Evolutionary conservation across 2,797 vertebrate genomes (phyloP).

Genomic region (Staurois parvus): DNA sequence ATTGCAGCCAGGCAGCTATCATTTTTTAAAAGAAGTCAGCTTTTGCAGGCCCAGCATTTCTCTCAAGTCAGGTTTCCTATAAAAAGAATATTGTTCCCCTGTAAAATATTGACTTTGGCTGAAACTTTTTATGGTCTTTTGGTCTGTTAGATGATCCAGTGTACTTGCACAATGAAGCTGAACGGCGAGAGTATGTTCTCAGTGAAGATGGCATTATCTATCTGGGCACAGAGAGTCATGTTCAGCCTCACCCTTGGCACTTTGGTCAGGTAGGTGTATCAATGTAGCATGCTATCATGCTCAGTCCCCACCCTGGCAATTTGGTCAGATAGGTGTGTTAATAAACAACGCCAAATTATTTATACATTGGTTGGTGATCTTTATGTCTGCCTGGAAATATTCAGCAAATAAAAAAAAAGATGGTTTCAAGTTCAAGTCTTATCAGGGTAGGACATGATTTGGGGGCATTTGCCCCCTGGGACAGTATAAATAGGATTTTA

Average conservation of each 20-base stretch:
- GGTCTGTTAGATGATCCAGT: conserved; percentile 79
- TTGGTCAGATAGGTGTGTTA: neutral
- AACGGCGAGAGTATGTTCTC: conserved; percentile 83
- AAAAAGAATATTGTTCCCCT: too few relatives aligned
- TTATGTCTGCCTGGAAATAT: too few relatives aligned
- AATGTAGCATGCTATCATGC: neutral
- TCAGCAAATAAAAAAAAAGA: too few relatives aligned
- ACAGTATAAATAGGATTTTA: too few relatives aligned
- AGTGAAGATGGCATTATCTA: conserved; percentile 83
- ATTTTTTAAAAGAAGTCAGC: too few relatives aligned
- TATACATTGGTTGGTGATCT: too few relatives aligned
- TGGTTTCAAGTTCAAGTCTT: too few relatives aligned
- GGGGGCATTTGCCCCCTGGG: too few relatives aligned
- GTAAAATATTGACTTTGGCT: too few relatives aligned
- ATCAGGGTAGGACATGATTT: too few relatives aligned
- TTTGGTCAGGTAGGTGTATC: conserved; percentile 81
- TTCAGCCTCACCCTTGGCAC: conserved; percentile 79
- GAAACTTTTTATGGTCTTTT: neutral
- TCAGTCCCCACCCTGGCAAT: neutral
- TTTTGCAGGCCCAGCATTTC: neutral
- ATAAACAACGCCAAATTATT: too few relatives aligned
- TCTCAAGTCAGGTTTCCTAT: neutral
- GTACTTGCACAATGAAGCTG: conserved; percentile 74
- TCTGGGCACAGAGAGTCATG: conserved; percentile 73
- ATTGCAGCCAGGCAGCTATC: too few relatives aligned